Percentiles rank a stretch among this genome's conserved stretches.
Conservation (phyloP, 2,797 vertebrate genomes). For the Tympanoctomys barrerae region DNA sequence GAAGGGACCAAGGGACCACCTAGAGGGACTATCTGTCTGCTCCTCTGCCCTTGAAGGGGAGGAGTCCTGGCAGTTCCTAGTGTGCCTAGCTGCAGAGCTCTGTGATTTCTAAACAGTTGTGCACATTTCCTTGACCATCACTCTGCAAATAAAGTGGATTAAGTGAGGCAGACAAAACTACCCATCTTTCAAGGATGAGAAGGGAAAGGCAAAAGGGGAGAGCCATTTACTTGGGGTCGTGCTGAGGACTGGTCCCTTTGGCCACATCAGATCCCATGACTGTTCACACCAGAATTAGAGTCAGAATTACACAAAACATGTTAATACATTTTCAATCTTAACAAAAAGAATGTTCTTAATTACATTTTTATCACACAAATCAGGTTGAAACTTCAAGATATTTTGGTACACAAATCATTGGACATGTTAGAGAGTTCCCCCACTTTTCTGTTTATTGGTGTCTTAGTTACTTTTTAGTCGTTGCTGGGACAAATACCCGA, state of each 20-base stretch:
- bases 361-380: background rate
- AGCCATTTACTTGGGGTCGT: background rate
- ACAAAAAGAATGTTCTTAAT: background rate
- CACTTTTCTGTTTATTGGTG: background rate
- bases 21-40: background rate
- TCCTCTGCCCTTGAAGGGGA: background rate
- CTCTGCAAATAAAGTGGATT: background rate
- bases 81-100: background rate
- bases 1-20: background rate
- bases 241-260: background rate
- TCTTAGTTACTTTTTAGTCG: no score
- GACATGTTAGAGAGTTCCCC: background rate
- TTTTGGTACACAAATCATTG: background rate
- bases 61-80: background rate
- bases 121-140: background rate
- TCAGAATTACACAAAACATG: background rate
- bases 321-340: conserved; percentile 8
- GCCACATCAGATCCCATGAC: background rate
- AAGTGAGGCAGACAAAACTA: background rate
- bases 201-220: background rate
- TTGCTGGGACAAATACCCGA: no score
- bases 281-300: background rate
- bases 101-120: background rate
- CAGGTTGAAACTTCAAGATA: background rate
- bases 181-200: background rate